phyloP scores from a whole-genome alignment of 1,140 invertebrate genomes.

The Trichonephila clavipes region DNA sequence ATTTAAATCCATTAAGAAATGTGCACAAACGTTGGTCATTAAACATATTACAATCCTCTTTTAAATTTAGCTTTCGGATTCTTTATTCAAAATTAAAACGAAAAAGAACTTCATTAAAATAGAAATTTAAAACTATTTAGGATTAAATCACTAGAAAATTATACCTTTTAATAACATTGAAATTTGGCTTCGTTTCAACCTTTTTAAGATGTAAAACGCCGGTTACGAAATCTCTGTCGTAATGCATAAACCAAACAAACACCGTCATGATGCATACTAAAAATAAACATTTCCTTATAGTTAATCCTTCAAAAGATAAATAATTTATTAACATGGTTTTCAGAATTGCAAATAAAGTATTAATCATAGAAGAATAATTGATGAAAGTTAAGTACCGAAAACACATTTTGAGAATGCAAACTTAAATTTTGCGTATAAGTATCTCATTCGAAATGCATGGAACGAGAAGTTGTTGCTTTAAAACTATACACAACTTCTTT shows the following conservation, averaged over 20 bases:
- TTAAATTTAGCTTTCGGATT: too few species aligned
- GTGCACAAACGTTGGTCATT: too few species aligned
- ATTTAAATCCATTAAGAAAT: too few species aligned
- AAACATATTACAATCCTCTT: too few species aligned
- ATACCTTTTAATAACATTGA: too few species aligned
- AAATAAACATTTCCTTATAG: not conserved
- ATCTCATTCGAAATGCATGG: not conserved
- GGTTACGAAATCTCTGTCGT: too few species aligned
- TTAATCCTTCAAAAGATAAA: not conserved
- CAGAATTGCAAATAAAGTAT: not conserved
- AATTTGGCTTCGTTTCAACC: too few species aligned
- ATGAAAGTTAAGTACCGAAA: not conserved
- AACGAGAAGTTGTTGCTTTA: not conserved
- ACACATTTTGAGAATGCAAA: not conserved
- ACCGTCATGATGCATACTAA: not conserved
- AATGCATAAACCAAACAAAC: not conserved
- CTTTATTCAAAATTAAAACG: too few species aligned
- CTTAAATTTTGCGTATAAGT: not conserved
- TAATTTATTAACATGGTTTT: not conserved
- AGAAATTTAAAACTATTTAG: too few species aligned
- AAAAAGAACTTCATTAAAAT: too few species aligned
- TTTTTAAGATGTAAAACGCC: too few species aligned
- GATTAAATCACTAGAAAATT: too few species aligned
- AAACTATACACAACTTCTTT: not conserved
- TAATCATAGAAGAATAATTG: not conserved